phyloP scores from a whole-genome alignment of 2,113 vertebrate species.

The Malurus melanocephalus region DNA sequence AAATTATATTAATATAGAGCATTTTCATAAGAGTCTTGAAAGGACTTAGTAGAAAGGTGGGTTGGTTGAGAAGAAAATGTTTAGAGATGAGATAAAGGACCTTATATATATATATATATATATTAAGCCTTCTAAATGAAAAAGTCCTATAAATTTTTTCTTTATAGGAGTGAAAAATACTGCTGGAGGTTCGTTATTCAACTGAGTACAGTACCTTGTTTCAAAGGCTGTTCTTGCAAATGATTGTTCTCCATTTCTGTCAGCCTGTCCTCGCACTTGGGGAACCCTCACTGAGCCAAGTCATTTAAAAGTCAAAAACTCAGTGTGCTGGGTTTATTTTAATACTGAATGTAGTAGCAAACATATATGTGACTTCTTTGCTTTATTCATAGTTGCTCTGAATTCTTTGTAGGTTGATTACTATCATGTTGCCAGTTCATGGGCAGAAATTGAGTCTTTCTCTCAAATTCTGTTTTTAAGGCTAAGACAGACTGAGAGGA shows the following conservation, averaged over 20 bases:
- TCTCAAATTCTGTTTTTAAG: background rate
- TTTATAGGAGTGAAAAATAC: slow-evolving; percentile 32
- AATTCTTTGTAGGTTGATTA: background rate
- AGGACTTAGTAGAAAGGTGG: background rate
- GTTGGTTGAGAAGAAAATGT: background rate
- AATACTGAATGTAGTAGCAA: slow-evolving; percentile 12
- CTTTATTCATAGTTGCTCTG: background rate
- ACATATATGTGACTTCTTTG: background rate
- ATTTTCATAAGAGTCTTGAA: background rate
- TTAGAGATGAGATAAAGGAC: background rate
- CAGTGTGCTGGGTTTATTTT: background rate
- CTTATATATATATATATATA: too few species aligned
- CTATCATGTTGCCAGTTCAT: background rate
- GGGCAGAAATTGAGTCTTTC: background rate
- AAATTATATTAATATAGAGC: background rate
- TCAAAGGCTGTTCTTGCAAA: slow-evolving; percentile 57
- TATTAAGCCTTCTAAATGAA: background rate
- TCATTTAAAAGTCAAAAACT: slow-evolving; percentile 64
- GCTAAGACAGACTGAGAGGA: background rate
- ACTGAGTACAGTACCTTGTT: slow-evolving; percentile 27
- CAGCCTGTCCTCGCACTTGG: slow-evolving; percentile 7
- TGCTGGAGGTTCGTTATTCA: slow-evolving; percentile 54
- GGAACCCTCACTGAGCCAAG: slow-evolving; percentile 23
- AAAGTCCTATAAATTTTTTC: slow-evolving; percentile 52
- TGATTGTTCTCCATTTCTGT: slow-evolving; percentile 44